Percentiles rank a stretch among this genome's conserved stretches.
Evolutionary conservation across 2,888 invertebrate species (phyloP).

Genomic region (Latrodectus hesperus): DNA sequence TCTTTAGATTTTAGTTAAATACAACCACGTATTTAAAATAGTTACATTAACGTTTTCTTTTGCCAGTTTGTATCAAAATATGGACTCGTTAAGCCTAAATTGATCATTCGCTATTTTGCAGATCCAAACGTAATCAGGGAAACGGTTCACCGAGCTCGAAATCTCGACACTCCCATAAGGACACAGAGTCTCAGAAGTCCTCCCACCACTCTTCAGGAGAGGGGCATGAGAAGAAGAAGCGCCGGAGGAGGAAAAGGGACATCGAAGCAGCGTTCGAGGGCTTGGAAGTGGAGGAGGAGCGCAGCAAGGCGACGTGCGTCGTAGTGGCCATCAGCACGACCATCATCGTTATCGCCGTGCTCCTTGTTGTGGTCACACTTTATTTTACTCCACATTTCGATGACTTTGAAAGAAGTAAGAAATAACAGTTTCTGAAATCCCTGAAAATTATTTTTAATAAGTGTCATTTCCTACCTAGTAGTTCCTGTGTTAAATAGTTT

Average conservation of each 20-base stretch:
- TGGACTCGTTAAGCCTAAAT: too few relatives aligned
- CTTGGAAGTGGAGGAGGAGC: slow-evolving; percentile 30
- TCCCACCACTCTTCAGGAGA: slow-evolving; percentile 28
- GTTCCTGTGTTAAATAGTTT: too few relatives aligned
- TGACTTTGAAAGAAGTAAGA: slow-evolving; percentile 43
- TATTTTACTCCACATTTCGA: slow-evolving; percentile 55
- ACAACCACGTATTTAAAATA: too few relatives aligned
- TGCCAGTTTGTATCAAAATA: too few relatives aligned
- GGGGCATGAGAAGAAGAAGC: not conserved
- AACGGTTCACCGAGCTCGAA: slow-evolving; percentile 37
- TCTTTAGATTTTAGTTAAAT: too few relatives aligned
- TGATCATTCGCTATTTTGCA: not conserved
- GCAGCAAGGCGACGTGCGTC: slow-evolving; percentile 58
- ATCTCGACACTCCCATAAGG: slow-evolving; percentile 48
- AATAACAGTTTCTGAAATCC: too few relatives aligned
- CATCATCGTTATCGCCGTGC: slow-evolving; percentile 56
- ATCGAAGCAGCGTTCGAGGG: slow-evolving; percentile 2
- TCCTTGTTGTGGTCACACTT: slow-evolving; percentile 56
- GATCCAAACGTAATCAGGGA: slow-evolving; percentile 27
- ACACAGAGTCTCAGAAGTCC: slow-evolving; percentile 34
- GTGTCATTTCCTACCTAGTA: too few relatives aligned
- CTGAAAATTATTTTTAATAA: too few relatives aligned
- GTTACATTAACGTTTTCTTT: too few relatives aligned
- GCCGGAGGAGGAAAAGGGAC: not conserved
- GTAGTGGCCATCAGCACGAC: slow-evolving; percentile 65